Conservation (phyloP, 2,113 vertebrate species). For the Xyliphius kryptos region DNA sequence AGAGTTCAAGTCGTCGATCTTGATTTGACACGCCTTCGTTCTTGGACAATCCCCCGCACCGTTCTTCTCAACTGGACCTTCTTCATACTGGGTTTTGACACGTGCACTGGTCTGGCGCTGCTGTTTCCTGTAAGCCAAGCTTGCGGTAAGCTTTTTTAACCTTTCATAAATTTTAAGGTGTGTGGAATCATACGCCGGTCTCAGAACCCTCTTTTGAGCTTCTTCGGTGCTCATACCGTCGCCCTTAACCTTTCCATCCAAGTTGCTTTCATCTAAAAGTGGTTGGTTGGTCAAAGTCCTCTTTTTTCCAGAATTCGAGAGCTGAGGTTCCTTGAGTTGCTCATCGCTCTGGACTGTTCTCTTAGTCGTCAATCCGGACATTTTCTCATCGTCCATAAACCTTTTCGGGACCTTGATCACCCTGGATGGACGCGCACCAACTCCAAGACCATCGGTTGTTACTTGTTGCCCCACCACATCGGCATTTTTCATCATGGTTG, state of each 20-base stretch:
- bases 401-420: slow-evolving; percentile 80
- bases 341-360: slow-evolving; percentile 31
- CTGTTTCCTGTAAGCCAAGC: slow-evolving; percentile 54
- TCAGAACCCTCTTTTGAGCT: slow-evolving; percentile 33
- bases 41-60: slow-evolving; percentile 10
- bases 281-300: neutral
- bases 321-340: neutral
- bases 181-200: slow-evolving; percentile 63
- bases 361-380: slow-evolving; percentile 49
- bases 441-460: slow-evolving; percentile 43
- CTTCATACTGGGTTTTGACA: neutral
- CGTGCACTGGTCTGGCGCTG: slow-evolving; percentile 17
- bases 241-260: slow-evolving; percentile 4
- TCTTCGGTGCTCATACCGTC: neutral
- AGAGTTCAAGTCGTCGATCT: neutral
- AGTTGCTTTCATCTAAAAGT: neutral
- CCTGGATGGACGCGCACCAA: slow-evolving; percentile 73
- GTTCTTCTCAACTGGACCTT: slow-evolving; percentile 40
- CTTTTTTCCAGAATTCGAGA: neutral
- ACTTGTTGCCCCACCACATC: too few species aligned
- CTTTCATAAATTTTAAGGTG: slow-evolving; percentile 79
- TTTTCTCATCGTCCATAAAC: slow-evolving; percentile 74
- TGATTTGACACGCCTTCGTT: slow-evolving; percentile 32
- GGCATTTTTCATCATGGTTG: neutral
- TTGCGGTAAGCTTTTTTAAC: slow-evolving; percentile 65